Evolutionary conservation across 1,140 invertebrate genomes (phyloP), one percentile per base, ranked within the genome.

Genomic region (Pectinophora gossypiella): DNA sequence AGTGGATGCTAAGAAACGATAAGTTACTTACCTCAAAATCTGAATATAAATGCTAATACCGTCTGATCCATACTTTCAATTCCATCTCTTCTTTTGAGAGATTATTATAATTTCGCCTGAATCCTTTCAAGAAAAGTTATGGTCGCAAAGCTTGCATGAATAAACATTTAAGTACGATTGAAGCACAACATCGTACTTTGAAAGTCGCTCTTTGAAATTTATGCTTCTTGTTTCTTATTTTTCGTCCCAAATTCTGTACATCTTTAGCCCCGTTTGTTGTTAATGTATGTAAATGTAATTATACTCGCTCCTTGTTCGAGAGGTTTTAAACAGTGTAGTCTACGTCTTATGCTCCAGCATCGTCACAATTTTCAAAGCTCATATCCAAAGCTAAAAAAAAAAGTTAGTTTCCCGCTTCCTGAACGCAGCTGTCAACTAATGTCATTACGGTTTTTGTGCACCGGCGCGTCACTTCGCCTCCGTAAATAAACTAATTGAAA

Each of bases 11-110:
- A 69, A 74, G 59, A 52, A 68, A 68, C 59, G 68, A 76, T 74
- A 72, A 78, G 68, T 78, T 78, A 79, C 74, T 82, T 67, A 71
- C 64, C 71, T 63, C 61, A 51, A 72, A 82, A 72, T 74, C 72
- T 76, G 74, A 79, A 78, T 79, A 74, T 78, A 82, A 79, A 82
- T 82, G 76, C 66, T 72, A 81, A 78, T 75, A 54, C 64, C 58
- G 61, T 53, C 69, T 69, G 69, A 81, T 76, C 75, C 75, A 78
- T 78, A 81, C 72, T 78, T 76, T 71, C 75, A 76, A 78, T 76
- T 67, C 65, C 58, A 51, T 42, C 35, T 45, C 61, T 70, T 75
- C 76, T 74, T 78, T 74, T 68, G 64, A 68, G 68, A 76, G 73
- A 81, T 81, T 81, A 78, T 81, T 76, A 78, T 78, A 81, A 81